phyloP scores from a whole-genome alignment of 2,113 vertebrate species.

The Tympanuchus pallidicinctus region DNA sequence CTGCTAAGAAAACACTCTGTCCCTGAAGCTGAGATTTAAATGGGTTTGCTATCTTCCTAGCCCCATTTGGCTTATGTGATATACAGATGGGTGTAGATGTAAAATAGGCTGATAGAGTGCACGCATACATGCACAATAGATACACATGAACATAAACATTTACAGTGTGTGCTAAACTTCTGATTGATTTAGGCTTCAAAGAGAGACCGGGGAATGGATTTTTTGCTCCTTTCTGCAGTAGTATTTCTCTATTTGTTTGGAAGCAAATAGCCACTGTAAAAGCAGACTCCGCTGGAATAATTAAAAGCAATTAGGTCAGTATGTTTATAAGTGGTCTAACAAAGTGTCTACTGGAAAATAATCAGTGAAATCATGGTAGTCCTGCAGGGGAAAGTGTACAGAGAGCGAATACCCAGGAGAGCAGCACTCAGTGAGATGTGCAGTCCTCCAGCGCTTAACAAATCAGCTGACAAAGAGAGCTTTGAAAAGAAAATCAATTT shows the following conservation, averaged over 20 bases:
- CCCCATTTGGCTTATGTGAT: slow-evolving; percentile 2
- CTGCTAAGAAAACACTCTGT: slow-evolving; percentile 15
- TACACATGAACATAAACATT: slow-evolving; percentile 36
- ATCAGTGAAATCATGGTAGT: slow-evolving; percentile 67
- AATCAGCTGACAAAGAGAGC: slow-evolving; percentile 71
- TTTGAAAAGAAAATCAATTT: slow-evolving; percentile 77
- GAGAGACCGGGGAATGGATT: slow-evolving; percentile 48
- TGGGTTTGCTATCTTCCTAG: background rate
- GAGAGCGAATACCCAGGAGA: slow-evolving; percentile 28
- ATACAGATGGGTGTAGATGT: slow-evolving; percentile 1
- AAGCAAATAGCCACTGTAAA: slow-evolving; percentile 48
- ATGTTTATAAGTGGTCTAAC: slow-evolving; percentile 67
- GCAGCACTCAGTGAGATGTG: slow-evolving; percentile 49
- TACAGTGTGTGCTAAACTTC: slow-evolving; percentile 41
- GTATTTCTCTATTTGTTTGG: slow-evolving; percentile 42
- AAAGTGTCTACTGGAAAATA: slow-evolving; percentile 70
- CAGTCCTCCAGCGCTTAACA: slow-evolving; percentile 69
- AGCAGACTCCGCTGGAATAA: slow-evolving; percentile 60
- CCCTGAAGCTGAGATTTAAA: background rate
- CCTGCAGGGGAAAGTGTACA: slow-evolving; percentile 42
- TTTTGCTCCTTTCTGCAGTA: slow-evolving; percentile 25
- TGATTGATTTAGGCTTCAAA: slow-evolving; percentile 49
- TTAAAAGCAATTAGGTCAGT: slow-evolving; percentile 72
- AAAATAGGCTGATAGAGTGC: background rate
- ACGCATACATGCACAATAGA: slow-evolving; percentile 38